Evolutionary conservation across 2,797 vertebrate species (phyloP).

Genomic region (Helarctos malayanus): DNA sequence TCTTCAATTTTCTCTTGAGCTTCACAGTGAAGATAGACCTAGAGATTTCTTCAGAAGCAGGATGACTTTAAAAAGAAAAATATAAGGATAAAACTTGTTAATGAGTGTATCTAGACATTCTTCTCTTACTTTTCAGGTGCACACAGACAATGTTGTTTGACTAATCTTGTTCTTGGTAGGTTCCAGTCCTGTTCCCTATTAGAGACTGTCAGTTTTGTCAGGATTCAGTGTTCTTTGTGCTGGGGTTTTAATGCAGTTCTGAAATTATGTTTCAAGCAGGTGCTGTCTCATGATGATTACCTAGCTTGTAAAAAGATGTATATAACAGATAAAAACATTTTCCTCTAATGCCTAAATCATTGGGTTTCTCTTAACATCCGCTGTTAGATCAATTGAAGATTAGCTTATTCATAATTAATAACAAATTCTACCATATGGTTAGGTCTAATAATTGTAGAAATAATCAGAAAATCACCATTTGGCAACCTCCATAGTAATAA

Average conservation of each 20-base stretch:
- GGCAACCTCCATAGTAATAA: not conserved
- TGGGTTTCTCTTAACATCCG: slow-evolving; percentile 54
- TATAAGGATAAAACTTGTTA: not conserved
- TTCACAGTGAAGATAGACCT: slow-evolving; percentile 49
- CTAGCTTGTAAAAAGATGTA: slow-evolving; percentile 50
- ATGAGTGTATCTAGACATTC: not conserved
- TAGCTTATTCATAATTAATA: not conserved
- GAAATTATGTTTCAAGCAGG: slow-evolving; percentile 66
- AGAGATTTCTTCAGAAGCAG: slow-evolving; percentile 54
- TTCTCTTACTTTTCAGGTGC: not conserved
- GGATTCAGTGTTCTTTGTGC: slow-evolving; percentile 69
- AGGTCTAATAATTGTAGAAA: not conserved
- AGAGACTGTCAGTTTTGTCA: slow-evolving; percentile 70
- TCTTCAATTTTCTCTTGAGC: slow-evolving; percentile 61
- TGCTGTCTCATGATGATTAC: slow-evolving; percentile 61
- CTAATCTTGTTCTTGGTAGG: slow-evolving; percentile 52
- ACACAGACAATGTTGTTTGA: slow-evolving; percentile 11
- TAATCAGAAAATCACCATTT: slow-evolving; percentile 26
- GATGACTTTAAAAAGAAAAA: slow-evolving; percentile 45
- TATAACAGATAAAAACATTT: slow-evolving; percentile 38
- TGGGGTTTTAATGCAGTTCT: slow-evolving; percentile 73
- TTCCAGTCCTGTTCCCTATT: not conserved
- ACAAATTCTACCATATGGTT: not conserved
- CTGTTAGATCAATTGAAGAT: slow-evolving; percentile 13
- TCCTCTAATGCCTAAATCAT: slow-evolving; percentile 52